These are phyloP conservation scores for Pontoporia blainvillei DNA, from an alignment of 2,113 vertebrate genomes.

Conservation along the genomic window DNA sequence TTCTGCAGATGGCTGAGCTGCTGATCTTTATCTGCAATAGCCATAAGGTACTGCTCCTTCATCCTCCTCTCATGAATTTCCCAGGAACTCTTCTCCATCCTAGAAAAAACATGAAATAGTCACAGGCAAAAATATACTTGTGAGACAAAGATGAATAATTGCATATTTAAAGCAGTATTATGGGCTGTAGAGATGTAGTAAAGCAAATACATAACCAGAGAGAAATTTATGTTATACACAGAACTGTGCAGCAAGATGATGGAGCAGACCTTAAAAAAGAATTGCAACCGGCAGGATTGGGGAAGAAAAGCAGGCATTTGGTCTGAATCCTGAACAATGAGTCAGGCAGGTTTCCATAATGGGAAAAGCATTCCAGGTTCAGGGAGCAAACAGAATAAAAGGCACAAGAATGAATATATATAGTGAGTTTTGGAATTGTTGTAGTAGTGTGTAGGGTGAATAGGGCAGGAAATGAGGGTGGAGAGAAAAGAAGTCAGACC, in stretches of 20 bases:
- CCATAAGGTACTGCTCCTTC: conserved; percentile 87
- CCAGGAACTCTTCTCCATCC: conserved; percentile 83
- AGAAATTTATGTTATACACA: neutral
- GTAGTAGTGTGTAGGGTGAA: neutral
- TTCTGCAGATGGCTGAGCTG: conserved; percentile 83
- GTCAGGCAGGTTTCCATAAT: neutral
- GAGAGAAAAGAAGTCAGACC: neutral
- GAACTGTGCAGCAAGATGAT: neutral
- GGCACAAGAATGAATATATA: neutral
- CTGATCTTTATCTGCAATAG: conserved; percentile 89
- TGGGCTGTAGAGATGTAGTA: neutral
- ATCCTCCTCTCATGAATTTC: conserved; percentile 84
- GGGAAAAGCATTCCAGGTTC: neutral
- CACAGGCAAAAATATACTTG: neutral
- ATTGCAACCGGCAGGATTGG: neutral
- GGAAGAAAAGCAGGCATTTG: neutral
- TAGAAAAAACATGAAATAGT: conserved; percentile 30
- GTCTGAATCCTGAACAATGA: neutral
- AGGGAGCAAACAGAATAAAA: neutral
- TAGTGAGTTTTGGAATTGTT: neutral
- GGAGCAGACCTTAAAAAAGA: neutral
- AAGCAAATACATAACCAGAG: neutral
- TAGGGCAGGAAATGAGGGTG: neutral
- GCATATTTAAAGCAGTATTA: neutral
- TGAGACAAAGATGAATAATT: neutral